phyloP scores from a whole-genome alignment of 35 echinoderm and acorn worm genomes.

The Nesometra sesokonis region DNA sequence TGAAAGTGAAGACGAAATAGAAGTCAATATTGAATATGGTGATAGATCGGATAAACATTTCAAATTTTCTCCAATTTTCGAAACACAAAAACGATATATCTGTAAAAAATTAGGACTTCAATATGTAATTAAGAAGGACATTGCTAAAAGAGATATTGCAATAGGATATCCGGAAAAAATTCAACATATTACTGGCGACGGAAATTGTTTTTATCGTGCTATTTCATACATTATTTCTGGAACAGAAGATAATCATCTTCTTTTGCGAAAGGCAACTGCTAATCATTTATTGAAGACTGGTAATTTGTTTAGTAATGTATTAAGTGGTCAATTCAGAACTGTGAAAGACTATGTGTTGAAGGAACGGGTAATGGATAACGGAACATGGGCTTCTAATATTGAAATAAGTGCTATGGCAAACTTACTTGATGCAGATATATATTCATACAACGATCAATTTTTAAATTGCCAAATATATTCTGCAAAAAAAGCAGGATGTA shows the following conservation, averaged over 20 bases:
- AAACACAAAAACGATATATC: not conserved
- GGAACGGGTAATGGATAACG: conserved; percentile 8
- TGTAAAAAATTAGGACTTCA: not conserved
- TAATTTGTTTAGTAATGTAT: not conserved
- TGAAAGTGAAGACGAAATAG: not conserved
- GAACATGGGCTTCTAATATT: not conserved
- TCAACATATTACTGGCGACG: conserved; percentile 4
- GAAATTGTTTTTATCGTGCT: conserved; percentile 37
- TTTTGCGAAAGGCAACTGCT: conserved; percentile 11
- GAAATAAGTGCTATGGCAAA: conserved; percentile 29
- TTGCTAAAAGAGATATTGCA: not conserved
- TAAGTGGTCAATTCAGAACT: not conserved
- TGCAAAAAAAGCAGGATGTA: not conserved
- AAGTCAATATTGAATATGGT: conserved; percentile 2
- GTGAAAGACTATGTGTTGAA: conserved; percentile 3
- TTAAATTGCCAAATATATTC: not conserved
- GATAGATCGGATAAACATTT: conserved; percentile 26
- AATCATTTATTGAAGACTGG: conserved; percentile 8
- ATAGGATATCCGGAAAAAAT: not conserved
- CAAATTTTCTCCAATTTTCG: conserved; percentile 10
- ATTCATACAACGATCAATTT: conserved; percentile 12
- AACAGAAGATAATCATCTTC: conserved; percentile 11
- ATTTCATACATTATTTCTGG: conserved; percentile 30
- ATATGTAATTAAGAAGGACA: not conserved
- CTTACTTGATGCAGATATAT: conserved; percentile 21